phyloP scores from a whole-genome alignment of 1,140 invertebrate species.

The Maniola jurtina region DNA sequence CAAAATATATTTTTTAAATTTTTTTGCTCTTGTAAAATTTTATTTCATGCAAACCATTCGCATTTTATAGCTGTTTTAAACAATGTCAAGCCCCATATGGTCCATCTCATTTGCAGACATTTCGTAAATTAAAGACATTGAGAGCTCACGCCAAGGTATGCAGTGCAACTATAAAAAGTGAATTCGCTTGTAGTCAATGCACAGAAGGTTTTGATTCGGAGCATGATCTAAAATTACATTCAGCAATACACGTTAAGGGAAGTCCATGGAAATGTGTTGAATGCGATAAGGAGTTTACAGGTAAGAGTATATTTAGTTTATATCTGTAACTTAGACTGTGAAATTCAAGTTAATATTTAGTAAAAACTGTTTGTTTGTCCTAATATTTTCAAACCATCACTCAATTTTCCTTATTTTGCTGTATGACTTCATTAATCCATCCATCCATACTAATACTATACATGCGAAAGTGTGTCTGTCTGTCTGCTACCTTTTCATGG shows the following conservation, averaged over 20 bases:
- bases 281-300: conserved; percentile 55
- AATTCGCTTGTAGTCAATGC: conserved; percentile 46
- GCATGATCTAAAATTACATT: conserved; percentile 56
- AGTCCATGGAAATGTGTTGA: conserved; percentile 52
- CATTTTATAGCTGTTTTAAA: no score
- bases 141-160: conserved; percentile 41
- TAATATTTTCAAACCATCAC: neutral
- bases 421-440: no score
- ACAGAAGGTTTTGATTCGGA: conserved; percentile 56
- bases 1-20: no score
- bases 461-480: no score
- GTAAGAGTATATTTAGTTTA: conserved; percentile 28
- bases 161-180: conserved; percentile 13
- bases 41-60: no score
- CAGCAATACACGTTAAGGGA: conserved; percentile 45
- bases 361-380: neutral
- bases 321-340: no score
- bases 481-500: no score
- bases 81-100: neutral
- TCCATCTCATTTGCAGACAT: conserved; percentile 45
- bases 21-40: no score
- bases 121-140: conserved; percentile 41
- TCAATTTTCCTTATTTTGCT: no score
- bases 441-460: no score
- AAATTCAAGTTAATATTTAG: no score